Conservation (phyloP, 2,113 vertebrate species). For the Chascanopsetta lugubris region DNA sequence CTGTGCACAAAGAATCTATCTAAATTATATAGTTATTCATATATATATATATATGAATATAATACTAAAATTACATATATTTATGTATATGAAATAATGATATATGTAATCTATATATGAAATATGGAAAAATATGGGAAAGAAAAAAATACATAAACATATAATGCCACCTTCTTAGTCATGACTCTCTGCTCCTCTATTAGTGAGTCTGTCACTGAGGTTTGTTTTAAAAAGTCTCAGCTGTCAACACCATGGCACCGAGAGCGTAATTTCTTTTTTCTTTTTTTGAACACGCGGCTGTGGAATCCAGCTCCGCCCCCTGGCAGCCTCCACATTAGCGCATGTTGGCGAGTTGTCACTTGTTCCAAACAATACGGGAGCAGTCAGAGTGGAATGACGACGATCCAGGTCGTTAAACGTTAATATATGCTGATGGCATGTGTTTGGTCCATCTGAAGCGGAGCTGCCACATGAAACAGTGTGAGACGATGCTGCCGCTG, state of each 20-base stretch:
- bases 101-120: too few species aligned
- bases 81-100: too few species aligned
- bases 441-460: constrained; percentile 58
- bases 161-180: constrained; percentile 43
- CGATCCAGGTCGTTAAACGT: constrained; percentile 42
- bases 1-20: too few species aligned
- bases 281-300: constrained; percentile 51
- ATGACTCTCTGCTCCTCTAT: constrained; percentile 43
- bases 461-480: constrained; percentile 63
- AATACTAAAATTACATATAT: too few species aligned
- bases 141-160: too few species aligned
- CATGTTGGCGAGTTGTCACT: constrained; percentile 70
- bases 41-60: too few species aligned
- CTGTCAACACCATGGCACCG: constrained; percentile 67
- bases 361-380: constrained; percentile 71
- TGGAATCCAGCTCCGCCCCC: constrained; percentile 66
- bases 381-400: constrained; percentile 66
- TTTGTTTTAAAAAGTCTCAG: constrained; percentile 46
- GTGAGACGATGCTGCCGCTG: constrained; percentile 69
- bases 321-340: constrained; percentile 53
- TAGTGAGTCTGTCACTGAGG: constrained; percentile 35
- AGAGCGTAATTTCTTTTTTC: constrained; percentile 53
- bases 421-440: constrained; percentile 68
- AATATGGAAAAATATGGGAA: too few species aligned
- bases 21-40: too few species aligned